phyloP scores from a whole-genome alignment of 1,140 invertebrate genomes.

The Cheumatopsyche charites region DNA sequence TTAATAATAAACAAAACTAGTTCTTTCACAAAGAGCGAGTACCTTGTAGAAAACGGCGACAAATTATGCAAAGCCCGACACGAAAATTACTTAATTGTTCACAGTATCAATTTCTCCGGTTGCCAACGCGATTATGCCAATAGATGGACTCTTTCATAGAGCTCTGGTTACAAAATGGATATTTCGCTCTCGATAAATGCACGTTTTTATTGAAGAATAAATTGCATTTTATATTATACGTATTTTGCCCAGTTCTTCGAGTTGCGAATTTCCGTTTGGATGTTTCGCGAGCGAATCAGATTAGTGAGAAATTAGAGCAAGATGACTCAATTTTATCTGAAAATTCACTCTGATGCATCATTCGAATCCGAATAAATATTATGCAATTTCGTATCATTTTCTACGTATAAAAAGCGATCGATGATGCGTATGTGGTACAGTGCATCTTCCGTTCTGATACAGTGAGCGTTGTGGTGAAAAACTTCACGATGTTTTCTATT shows the following conservation, averaged over 20 bases:
- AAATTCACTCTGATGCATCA: constrained; percentile 5
- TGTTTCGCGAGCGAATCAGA: neutral
- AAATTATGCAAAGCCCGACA: constrained; percentile 18
- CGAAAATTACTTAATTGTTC: constrained; percentile 18
- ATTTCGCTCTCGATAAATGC: neutral
- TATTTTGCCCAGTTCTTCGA: neutral
- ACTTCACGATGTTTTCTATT: neutral
- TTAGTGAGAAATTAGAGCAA: constrained; percentile 4
- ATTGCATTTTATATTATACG: constrained; percentile 14
- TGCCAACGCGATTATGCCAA: neutral
- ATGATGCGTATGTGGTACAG: neutral
- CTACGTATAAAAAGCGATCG: neutral
- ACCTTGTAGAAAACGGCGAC: constrained; percentile 6
- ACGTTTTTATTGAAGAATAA: neutral
- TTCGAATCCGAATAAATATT: constrained; percentile 2
- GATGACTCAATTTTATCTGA: neutral
- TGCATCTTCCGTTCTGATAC: neutral
- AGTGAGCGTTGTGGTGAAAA: neutral
- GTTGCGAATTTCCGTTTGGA: neutral
- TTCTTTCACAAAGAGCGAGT: constrained; percentile 2
- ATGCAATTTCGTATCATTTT: neutral
- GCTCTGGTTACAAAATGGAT: no score
- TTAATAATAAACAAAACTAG: neutral
- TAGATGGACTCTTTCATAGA: no score
- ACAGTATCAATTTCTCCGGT: constrained; percentile 12